A percentile compares a stretch with the other conserved stretches of the same genome.
These are phyloP conservation scores for Meles meles DNA, from an alignment of 2,113 vertebrate species.

Conservation along the genomic window DNA sequence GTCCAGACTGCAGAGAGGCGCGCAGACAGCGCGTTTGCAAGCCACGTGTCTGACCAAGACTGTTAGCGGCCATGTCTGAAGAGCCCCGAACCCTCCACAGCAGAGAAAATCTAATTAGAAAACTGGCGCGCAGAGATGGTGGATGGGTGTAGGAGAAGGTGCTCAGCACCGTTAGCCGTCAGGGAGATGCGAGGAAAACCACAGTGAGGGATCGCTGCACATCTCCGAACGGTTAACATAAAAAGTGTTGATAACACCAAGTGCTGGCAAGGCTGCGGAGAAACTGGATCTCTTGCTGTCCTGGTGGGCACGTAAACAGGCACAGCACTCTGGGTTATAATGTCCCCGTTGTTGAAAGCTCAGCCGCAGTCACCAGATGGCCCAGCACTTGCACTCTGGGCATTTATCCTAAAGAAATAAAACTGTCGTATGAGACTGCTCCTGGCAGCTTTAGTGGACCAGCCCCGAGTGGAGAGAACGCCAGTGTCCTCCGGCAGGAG, in stretches of 20 bases:
- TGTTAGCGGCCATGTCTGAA: neutral
- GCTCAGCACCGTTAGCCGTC: no score
- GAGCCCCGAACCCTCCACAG: neutral
- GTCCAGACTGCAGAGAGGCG: neutral
- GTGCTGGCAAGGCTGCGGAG: neutral
- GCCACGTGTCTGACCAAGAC: neutral
- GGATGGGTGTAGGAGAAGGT: no score
- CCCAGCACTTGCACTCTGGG: neutral
- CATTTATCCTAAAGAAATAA: neutral
- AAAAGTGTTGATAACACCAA: neutral
- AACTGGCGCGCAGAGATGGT: neutral
- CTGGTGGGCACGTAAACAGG: neutral
- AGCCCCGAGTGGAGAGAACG: neutral
- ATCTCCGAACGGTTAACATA: accelerated
- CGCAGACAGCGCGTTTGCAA: neutral
- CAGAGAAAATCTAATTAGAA: neutral
- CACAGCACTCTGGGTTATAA: neutral
- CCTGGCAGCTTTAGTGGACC: neutral
- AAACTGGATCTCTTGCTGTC: accelerated
- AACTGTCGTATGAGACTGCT: no score
- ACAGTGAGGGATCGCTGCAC: no score
- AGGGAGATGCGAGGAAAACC: neutral
- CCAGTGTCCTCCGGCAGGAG: accelerated
- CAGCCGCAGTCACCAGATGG: neutral
- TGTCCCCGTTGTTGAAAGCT: neutral